phyloP scores from a whole-genome alignment of 53 echinoderm and acorn worm species.

The Henricia sp. region DNA sequence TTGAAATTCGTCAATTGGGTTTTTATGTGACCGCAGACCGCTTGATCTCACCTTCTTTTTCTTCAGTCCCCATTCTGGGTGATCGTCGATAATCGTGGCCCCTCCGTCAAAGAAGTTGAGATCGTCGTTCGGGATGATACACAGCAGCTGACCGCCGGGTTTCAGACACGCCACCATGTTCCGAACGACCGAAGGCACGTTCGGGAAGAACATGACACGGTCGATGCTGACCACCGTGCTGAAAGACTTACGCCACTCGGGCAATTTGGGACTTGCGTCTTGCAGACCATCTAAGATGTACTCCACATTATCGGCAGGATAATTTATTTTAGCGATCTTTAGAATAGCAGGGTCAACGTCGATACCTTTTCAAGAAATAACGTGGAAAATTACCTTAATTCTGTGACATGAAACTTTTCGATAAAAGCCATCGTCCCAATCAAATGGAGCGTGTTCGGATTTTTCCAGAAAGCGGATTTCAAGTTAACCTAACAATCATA shows the following conservation, averaged over 20 bases:
- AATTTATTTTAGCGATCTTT: conserved; percentile 5
- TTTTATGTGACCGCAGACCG: not conserved
- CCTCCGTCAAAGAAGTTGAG: conserved; percentile 21
- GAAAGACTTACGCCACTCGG: conserved; percentile 4
- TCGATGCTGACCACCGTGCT: conserved; percentile 6
- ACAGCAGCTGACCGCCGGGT: conserved; percentile 1
- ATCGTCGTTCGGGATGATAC: conserved; percentile 1
- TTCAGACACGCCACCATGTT: conserved; percentile 35
- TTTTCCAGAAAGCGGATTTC: no score
- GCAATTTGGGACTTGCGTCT: conserved; percentile 11
- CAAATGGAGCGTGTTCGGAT: no score
- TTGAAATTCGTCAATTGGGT: not conserved
- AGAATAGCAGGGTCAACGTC: conserved; percentile 6
- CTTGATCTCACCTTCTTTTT: not conserved
- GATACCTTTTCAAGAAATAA: conserved; percentile 15
- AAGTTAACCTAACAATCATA: no score
- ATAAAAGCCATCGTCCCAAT: no score
- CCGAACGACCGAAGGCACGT: not conserved
- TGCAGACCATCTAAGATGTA: conserved; percentile 21
- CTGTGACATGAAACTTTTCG: no score
- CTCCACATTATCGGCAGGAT: conserved; percentile 36
- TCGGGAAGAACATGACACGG: conserved; percentile 12
- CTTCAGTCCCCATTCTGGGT: conserved; percentile 31
- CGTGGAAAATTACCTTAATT: not conserved
- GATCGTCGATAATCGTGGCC: not conserved